phyloP scores from a whole-genome alignment of 2,888 invertebrate species.

The Calephelis perditalis region DNA sequence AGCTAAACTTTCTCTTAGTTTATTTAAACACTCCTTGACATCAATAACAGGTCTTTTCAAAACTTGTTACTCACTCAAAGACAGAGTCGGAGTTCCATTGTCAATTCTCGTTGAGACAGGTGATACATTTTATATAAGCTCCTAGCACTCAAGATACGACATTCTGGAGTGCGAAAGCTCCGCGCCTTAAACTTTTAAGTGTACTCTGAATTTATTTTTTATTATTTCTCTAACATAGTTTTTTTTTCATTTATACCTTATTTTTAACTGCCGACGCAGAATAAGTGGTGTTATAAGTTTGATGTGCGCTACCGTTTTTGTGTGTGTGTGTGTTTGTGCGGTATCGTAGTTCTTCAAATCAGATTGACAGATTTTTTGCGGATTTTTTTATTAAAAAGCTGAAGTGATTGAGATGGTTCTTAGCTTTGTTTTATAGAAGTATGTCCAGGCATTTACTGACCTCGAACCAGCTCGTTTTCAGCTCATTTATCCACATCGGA shows the following conservation, averaged over 20 bases:
- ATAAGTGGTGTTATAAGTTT: too few relatives aligned
- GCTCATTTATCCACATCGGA: too few relatives aligned
- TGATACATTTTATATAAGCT: slow-evolving; percentile 66
- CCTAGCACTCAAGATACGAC: slow-evolving; percentile 50
- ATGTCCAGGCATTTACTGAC: too few relatives aligned
- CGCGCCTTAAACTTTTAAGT: slow-evolving; percentile 52
- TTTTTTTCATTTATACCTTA: neutral
- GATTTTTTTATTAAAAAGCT: too few relatives aligned
- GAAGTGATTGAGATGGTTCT: too few relatives aligned
- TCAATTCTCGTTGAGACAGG: slow-evolving; percentile 41
- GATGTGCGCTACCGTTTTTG: too few relatives aligned
- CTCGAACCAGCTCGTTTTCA: too few relatives aligned
- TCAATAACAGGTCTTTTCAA: slow-evolving; percentile 14
- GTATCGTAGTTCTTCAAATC: too few relatives aligned
- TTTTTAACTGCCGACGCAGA: too few relatives aligned
- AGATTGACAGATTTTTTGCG: too few relatives aligned
- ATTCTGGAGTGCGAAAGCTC: slow-evolving; percentile 48
- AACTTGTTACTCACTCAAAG: slow-evolving; percentile 23
- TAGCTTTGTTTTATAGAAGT: too few relatives aligned
- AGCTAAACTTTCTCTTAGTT: slow-evolving; percentile 8
- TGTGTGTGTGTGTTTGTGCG: too few relatives aligned
- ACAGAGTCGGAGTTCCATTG: slow-evolving; percentile 28
- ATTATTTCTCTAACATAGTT: slow-evolving; percentile 28
- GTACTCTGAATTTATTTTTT: slow-evolving; percentile 44
- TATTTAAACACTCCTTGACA: slow-evolving; percentile 11